phyloP scores from a whole-genome alignment of 2,797 vertebrate genomes.

The Schizopygopsis malacanthus region DNA sequence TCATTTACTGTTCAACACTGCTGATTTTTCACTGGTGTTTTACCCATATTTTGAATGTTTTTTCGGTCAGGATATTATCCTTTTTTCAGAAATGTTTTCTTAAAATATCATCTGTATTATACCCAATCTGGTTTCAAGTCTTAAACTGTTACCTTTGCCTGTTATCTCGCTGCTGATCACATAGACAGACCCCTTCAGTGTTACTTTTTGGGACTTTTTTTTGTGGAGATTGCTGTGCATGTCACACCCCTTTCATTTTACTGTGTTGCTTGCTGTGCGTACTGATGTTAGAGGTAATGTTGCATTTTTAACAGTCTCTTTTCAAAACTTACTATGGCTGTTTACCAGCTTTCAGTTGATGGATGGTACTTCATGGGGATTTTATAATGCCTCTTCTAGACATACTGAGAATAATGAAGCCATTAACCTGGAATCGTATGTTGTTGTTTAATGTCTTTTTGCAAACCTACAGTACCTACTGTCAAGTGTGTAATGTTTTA shows the following conservation, averaged over 20 bases:
- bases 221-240: not conserved
- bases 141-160: not conserved
- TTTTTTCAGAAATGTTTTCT: not conserved
- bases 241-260: constrained; percentile 4
- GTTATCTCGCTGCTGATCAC: not conserved
- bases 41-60: not conserved
- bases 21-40: not conserved
- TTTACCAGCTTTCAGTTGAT: constrained; percentile 28
- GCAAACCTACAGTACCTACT: constrained; percentile 4
- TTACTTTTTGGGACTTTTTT: not conserved
- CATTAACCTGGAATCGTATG: constrained; percentile 11
- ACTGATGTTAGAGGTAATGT: constrained; percentile 45
- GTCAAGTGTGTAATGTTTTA: not conserved
- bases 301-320: constrained; percentile 39
- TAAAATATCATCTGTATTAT: not conserved
- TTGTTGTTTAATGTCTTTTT: not conserved
- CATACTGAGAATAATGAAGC: constrained; percentile 27
- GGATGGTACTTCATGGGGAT: constrained; percentile 18
- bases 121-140: not conserved
- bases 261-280: constrained; percentile 30
- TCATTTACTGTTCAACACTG: not conserved
- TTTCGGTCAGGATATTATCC: not conserved
- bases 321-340: not conserved
- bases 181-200: not conserved
- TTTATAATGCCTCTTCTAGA: constrained; percentile 17